Conservation (phyloP, 2,888 invertebrate genomes). For the Apodemia mormo region DNA sequence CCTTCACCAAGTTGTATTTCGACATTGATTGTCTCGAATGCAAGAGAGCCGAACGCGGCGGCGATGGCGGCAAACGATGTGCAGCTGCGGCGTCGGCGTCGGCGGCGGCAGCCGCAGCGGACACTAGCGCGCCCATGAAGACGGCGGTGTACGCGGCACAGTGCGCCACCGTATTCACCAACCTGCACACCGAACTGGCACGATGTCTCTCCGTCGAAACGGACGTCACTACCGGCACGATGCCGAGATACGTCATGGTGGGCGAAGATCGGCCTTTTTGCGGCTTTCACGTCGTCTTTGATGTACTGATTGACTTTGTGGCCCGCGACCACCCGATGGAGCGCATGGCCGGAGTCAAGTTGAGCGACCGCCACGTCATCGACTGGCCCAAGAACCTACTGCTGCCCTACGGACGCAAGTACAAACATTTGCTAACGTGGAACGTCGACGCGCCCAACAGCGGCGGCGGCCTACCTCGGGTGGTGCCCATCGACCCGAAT, state of each 20-base stretch:
- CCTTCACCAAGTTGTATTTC: too few relatives aligned
- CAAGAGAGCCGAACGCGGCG: conserved; percentile 25
- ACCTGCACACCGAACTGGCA: conserved; percentile 22
- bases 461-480: too few relatives aligned
- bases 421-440: conserved; percentile 21
- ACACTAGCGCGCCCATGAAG: conserved; percentile 16
- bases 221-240: conserved; percentile 17
- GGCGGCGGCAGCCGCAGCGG: background rate
- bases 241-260: conserved; percentile 22
- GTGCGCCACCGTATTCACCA: conserved; percentile 22
- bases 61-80: conserved; percentile 1
- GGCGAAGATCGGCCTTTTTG: conserved; percentile 22
- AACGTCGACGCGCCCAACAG: background rate
- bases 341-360: conserved; percentile 22
- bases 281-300: conserved; percentile 22
- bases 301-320: conserved; percentile 21
- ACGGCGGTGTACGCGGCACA: conserved; percentile 19
- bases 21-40: too few relatives aligned
- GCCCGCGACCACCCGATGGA: conserved; percentile 20
- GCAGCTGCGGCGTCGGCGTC: conserved; percentile 17
- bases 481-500: too few relatives aligned
- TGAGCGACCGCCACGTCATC: conserved; percentile 23
- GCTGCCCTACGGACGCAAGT: conserved; percentile 23
- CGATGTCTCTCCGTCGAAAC: conserved; percentile 20
- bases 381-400: conserved; percentile 23